Percentiles rank a stretch among this genome's conserved stretches.
phyloP scores from a whole-genome alignment of 2,113 vertebrate species.

The Passer montanus region DNA sequence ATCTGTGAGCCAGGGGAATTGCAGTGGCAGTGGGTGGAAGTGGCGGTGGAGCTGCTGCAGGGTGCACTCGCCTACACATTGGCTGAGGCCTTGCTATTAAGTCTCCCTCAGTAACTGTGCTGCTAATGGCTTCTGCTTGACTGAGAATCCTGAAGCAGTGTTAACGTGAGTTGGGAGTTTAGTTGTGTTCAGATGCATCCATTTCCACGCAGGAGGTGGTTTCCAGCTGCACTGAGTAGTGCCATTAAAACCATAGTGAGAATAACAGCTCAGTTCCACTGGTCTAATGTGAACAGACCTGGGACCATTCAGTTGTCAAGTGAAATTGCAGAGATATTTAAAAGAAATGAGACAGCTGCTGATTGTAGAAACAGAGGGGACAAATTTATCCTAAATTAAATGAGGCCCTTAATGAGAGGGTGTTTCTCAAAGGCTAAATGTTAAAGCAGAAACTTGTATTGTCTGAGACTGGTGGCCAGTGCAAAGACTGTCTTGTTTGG shows the following conservation, averaged over 20 bases:
- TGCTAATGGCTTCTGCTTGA: slow-evolving; percentile 5
- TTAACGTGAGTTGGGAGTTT: neutral
- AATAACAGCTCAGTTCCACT: neutral
- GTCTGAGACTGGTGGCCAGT: neutral
- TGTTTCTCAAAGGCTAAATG: neutral
- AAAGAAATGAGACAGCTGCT: neutral
- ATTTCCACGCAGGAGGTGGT: neutral
- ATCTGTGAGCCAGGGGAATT: neutral
- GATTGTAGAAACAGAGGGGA: neutral
- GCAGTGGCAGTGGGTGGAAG: neutral
- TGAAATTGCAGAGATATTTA: neutral
- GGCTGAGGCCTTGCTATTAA: neutral
- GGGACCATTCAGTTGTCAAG: neutral
- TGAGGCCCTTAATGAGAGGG: neutral
- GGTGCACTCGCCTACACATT: neutral
- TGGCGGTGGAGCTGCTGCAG: neutral
- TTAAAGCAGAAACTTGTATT: neutral
- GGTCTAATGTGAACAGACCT: neutral
- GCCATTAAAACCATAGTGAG: neutral
- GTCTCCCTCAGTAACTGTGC: neutral
- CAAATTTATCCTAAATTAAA: neutral
- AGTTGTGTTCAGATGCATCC: neutral
- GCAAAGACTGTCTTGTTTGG: neutral
- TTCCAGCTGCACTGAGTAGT: neutral
- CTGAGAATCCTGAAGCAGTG: neutral